Conservation (phyloP, 2,113 vertebrate species). For the Cryptoleucopteryx plumbea region DNA sequence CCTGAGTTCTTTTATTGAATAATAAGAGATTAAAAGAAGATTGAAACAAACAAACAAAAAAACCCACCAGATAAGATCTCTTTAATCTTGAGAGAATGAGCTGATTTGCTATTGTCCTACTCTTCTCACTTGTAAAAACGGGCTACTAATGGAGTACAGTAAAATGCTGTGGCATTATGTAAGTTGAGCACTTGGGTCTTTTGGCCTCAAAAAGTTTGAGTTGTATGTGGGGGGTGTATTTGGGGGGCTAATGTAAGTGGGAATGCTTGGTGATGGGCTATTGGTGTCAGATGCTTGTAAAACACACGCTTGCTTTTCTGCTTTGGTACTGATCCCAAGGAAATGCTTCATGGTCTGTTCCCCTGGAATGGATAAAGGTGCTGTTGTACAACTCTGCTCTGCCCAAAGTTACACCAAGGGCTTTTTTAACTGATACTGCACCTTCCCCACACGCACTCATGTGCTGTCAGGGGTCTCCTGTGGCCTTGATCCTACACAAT, state of each 20-base stretch:
- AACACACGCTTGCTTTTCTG: neutral
- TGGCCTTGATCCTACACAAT: no score
- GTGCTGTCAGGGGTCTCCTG: neutral
- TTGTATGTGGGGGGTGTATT: neutral
- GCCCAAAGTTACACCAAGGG: neutral
- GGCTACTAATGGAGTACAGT: neutral
- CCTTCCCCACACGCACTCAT: fast-evolving
- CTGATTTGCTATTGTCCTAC: neutral
- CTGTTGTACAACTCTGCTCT: neutral
- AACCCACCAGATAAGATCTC: neutral
- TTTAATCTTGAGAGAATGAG: neutral
- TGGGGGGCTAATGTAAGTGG: neutral
- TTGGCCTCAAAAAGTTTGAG: neutral
- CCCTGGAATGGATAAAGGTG: neutral
- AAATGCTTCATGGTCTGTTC: fast-evolving
- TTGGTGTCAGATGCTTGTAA: neutral
- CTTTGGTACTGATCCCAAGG: neutral
- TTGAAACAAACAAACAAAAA: neutral
- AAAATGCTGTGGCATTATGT: neutral
- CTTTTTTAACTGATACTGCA: neutral
- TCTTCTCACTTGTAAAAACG: neutral
- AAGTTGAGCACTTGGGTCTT: neutral
- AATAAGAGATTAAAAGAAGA: neutral
- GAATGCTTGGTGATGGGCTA: fast-evolving
- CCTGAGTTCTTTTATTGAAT: neutral